Evolutionary conservation across 2,797 vertebrate genomes (phyloP), one percentile per base, ranked within the genome.

Genomic region (Anguilla pacifica): DNA sequence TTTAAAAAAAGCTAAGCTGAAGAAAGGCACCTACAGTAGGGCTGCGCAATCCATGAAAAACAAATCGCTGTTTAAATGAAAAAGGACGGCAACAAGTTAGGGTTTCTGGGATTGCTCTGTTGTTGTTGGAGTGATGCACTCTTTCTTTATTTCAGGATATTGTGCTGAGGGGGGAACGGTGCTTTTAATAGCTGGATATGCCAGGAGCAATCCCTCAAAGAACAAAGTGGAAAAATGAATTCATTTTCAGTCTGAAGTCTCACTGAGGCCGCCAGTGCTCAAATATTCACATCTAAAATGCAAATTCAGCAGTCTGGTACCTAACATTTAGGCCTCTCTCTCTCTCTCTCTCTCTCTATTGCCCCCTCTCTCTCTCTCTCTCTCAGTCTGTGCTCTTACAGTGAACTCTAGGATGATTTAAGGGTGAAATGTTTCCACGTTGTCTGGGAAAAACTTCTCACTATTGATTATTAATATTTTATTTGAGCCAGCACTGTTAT

Each of bases 81-180:
- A 88, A 74, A 87, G 6, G 77, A 79, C 77, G 51, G 53, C 86
- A 72, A 88, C 51, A 10, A 3, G 43, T 35, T 39, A 49, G 83
- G 86, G 22, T 85, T 89, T 92, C 88, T 72, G 79, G 87, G 87
- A 91, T 74, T 90, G 84, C 89, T 88, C 31, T 82, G 35, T 90
- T 88, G 81, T 89, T 89, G 89, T 90, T 92, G 88, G 84, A 93
- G 84, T 57, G 86, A 91, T 87, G 39, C 49, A 82, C 64, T 70
- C 51, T 39, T 81, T 53, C 2, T 46, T 31, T 84, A 74, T 64
- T 84, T 86, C 28, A 15, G 64, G 67, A 77, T 35, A 84, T 35
- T 31, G 55, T 61, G 46, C 72, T 13, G 6, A 81, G 57, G 70
- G 82, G 35, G n/a, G 79, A 35, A 81, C 39, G 28, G 17, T 74